These are phyloP conservation scores for Frankliniella intonsa DNA, from an alignment of 2,888 invertebrate genomes.

Conservation along the genomic window DNA sequence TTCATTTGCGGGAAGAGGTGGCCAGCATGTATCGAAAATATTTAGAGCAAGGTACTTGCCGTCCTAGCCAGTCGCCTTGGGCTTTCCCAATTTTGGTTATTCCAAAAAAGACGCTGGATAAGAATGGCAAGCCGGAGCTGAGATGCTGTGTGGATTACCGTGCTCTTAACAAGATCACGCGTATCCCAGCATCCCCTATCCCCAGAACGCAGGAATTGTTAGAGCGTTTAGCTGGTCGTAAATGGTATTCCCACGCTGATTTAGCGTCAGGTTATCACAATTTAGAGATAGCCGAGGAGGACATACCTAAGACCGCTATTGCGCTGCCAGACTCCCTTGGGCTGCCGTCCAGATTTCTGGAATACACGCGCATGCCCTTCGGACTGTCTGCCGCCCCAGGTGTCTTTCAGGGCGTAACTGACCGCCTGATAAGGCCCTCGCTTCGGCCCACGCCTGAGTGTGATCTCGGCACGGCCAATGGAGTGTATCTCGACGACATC, in stretches of 20 bases:
- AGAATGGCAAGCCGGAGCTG: not conserved
- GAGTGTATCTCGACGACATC: not conserved
- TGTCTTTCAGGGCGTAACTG: not conserved
- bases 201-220: conserved; percentile 36
- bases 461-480: not conserved
- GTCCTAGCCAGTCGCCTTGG: not conserved
- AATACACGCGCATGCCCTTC: not conserved
- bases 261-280: conserved; percentile 37
- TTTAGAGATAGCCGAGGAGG: conserved; percentile 33
- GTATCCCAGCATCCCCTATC: conserved; percentile 32
- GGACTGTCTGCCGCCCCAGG: not conserved
- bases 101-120: not conserved
- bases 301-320: conserved; percentile 36
- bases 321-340: not conserved
- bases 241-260: conserved; percentile 36
- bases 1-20: not conserved
- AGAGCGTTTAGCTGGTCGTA: conserved; percentile 35
- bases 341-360: not conserved
- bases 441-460: not conserved
- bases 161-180: conserved; percentile 34
- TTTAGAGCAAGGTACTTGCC: not conserved
- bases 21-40: not conserved
- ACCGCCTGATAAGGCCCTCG: not conserved
- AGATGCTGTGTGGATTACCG: conserved; percentile 30
- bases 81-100: not conserved